Percentiles rank a stretch among this genome's conserved stretches.
phyloP scores from a whole-genome alignment of 2,888 invertebrate species.

The Dicyrtoma fusca region DNA sequence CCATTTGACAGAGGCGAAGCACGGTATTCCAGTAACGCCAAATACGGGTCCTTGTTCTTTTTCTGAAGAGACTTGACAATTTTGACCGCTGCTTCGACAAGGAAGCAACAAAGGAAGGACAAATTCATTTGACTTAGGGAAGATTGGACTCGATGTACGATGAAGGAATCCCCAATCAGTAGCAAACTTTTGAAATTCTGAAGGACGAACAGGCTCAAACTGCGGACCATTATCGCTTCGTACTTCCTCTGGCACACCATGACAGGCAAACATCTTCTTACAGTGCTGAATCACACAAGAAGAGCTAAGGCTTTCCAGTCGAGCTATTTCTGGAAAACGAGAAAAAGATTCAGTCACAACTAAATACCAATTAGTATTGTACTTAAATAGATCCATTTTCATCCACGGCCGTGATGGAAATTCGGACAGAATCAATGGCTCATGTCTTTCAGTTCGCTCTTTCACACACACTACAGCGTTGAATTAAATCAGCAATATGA shows the following conservation, averaged over 20 bases:
- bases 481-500: conserved; percentile 43
- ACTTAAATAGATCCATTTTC: too few relatives aligned
- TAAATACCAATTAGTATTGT: too few relatives aligned
- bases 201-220: conserved; percentile 35
- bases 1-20: too few relatives aligned
- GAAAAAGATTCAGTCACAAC: too few relatives aligned
- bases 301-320: conserved; percentile 34
- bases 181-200: conserved; percentile 48
- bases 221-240: conserved; percentile 51
- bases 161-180: conserved; percentile 44
- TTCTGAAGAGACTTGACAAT: too few relatives aligned
- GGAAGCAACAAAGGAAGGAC: too few relatives aligned
- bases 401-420: conserved; percentile 46
- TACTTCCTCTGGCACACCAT: conserved; percentile 51
- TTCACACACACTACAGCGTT: conserved; percentile 46
- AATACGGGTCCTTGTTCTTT: too few relatives aligned
- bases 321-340: conserved; percentile 47
- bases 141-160: conserved; percentile 48
- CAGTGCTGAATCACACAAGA: conserved; percentile 25
- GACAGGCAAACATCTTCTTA: conserved; percentile 49
- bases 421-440: conserved; percentile 46
- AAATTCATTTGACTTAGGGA: conserved; percentile 49
- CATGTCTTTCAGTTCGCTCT: conserved; percentile 31
- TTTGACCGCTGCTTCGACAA: too few relatives aligned
- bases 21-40: too few relatives aligned